Evolutionary conservation across 2,888 invertebrate species (phyloP), one percentile per base, ranked within the genome.

Genomic region (Polymixis flavicincta): DNA sequence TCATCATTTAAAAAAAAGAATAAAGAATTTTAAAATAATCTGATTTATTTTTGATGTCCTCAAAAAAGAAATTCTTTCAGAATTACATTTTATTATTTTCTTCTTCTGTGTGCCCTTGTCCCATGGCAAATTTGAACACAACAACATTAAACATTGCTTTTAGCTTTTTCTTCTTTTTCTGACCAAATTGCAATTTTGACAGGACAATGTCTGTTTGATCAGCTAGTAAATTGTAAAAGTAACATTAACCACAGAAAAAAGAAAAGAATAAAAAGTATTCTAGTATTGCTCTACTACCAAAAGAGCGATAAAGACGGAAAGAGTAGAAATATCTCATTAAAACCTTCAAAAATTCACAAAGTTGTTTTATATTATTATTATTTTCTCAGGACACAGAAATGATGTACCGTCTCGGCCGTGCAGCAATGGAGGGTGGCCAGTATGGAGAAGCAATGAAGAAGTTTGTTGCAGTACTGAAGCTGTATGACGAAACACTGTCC

Each of bases 381-480:
- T 48, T 70, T 77, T 87, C 88, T 19, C 91, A 98, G 97, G 98
- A 98, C 85, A 98, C 98, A 0, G 98, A 98, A 89, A 96, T 97
- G 90, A 95, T 98, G 91, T 97, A 97, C 85, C 97, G 97, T 78
- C 95, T 97, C 0, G 98, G 97, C 0, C 97, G 97, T 71, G 96
- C 96, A 52, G 93, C 97, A 14, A 97, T 97, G 92, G 97, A 97
- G 85, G 96, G 97, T 64, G 97, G 97, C 0, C 97, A 97, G 52
- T 97, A 97, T 76, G 95, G 97, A 28, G 97, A 97, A 85, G 98
- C 98, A 3, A 94, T 98, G 57, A 96, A 97, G 86, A 97, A 97
- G 85, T 97, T 97, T 79, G 93, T 97, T 57, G 97, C 97, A 89
- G 97, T 98, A 28, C 92, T 98, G 60, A 97, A 97, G 82, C 95